phyloP scores from a whole-genome alignment of 1,140 invertebrate genomes.

The Limonius californicus region DNA sequence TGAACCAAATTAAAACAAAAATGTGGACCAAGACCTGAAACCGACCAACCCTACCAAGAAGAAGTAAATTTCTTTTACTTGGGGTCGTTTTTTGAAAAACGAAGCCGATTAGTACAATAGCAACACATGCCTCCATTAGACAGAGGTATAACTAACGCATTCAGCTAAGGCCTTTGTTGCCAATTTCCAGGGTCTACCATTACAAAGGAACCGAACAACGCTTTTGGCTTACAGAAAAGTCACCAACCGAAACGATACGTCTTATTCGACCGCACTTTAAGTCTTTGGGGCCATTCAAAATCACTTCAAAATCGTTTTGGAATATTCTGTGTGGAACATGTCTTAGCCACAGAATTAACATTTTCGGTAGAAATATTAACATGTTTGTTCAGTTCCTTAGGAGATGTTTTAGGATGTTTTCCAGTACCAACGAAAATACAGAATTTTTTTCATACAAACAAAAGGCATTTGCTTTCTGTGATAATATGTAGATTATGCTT shows the following conservation, averaged over 20 bases:
- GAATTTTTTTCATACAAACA: too few relatives aligned
- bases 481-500: too few relatives aligned
- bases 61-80: too few relatives aligned
- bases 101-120: slow-evolving; percentile 22
- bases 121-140: slow-evolving; percentile 32
- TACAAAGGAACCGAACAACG: slow-evolving; percentile 21
- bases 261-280: slow-evolving; percentile 32
- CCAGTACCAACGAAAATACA: too few relatives aligned
- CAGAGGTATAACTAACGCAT: slow-evolving; percentile 39
- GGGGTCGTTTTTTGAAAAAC: neutral
- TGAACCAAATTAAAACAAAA: too few relatives aligned
- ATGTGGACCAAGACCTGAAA: too few relatives aligned
- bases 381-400: too few relatives aligned
- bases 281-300: slow-evolving; percentile 29
- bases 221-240: slow-evolving; percentile 29
- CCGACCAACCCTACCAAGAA: too few relatives aligned
- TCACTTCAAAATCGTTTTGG: slow-evolving; percentile 18
- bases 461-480: too few relatives aligned
- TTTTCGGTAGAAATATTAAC: too few relatives aligned
- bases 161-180: slow-evolving; percentile 34
- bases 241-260: slow-evolving; percentile 36
- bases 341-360: too few relatives aligned
- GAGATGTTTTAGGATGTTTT: too few relatives aligned
- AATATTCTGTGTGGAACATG: neutral
- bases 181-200: slow-evolving; percentile 32